These are phyloP conservation scores for Allacma fusca DNA, from an alignment of 2,888 invertebrate species.

Conservation along the genomic window DNA sequence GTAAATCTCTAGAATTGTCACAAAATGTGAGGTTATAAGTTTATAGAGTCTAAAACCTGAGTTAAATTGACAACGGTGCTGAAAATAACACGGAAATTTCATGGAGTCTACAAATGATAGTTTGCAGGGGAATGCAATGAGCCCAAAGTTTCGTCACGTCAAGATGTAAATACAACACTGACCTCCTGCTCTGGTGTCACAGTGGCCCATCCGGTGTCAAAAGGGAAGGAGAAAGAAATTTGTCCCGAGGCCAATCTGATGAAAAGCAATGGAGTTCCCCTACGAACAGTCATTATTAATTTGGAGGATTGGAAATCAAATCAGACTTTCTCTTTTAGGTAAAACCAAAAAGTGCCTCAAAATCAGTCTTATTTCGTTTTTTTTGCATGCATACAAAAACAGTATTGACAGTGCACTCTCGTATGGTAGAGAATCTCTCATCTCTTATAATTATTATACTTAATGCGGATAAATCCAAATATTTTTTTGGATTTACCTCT, in stretches of 20 bases:
- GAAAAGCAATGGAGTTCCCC: constrained; percentile 8
- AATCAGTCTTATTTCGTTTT: not conserved
- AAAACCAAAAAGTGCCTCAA: no score
- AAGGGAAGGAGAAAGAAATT: not conserved
- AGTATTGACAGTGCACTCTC: not conserved
- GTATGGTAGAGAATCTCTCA: no score
- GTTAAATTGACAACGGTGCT: no score
- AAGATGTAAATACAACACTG: constrained; percentile 13
- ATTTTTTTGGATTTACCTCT: no score
- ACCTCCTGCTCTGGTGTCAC: not conserved
- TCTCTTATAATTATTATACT: no score
- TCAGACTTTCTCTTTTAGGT: constrained; percentile 9
- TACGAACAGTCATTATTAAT: constrained; percentile 24
- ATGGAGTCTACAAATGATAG: not conserved
- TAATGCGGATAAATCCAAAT: no score
- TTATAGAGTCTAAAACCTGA: no score
- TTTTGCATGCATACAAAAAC: not conserved
- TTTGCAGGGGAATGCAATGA: not conserved
- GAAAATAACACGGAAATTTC: no score
- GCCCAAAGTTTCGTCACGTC: not conserved
- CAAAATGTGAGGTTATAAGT: no score
- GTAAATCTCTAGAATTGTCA: not conserved
- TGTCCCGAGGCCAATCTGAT: not conserved
- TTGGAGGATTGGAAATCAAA: constrained; percentile 29
- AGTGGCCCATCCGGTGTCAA: not conserved